These are phyloP conservation scores for Scalopus aquaticus DNA, from an alignment of 2,113 vertebrate species.

Conservation along the genomic window DNA sequence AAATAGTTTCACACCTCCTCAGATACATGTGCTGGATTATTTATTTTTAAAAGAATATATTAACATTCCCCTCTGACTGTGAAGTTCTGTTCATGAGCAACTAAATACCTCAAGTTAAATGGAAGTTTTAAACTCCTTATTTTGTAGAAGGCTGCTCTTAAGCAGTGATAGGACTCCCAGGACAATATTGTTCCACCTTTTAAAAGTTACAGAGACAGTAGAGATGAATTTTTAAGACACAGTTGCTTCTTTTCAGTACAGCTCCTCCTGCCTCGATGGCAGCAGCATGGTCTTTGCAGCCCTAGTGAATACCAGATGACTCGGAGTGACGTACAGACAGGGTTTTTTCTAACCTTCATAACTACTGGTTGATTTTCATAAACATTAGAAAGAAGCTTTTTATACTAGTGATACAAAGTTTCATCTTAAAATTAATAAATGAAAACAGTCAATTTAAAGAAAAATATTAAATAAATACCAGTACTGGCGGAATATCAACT, in stretches of 20 bases:
- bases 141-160: not conserved
- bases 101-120: slow-evolving; percentile 47
- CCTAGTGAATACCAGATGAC: not conserved
- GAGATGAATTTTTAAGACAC: not conserved
- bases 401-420: not conserved
- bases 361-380: not conserved
- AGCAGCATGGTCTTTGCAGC: not conserved
- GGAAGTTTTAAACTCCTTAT: not conserved
- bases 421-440: slow-evolving; percentile 42
- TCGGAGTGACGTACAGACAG: not conserved
- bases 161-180: slow-evolving; percentile 1
- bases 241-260: slow-evolving; percentile 21
- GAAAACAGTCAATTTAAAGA: slow-evolving; percentile 32
- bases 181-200: slow-evolving; percentile 19
- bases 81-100: slow-evolving; percentile 47
- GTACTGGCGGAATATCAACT: slow-evolving; percentile 7
- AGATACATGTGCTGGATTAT: no score
- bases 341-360: slow-evolving; percentile 46
- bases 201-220: not conserved
- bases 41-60: not conserved
- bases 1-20: no score
- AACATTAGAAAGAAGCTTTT: slow-evolving; percentile 5
- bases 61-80: slow-evolving; percentile 5
- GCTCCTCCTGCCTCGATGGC: not conserved
- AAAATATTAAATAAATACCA: slow-evolving; percentile 39